A percentile compares a stretch with the other conserved stretches of the same genome.
Conservation (phyloP, 1,140 invertebrate species). For the Neelides sp. region DNA sequence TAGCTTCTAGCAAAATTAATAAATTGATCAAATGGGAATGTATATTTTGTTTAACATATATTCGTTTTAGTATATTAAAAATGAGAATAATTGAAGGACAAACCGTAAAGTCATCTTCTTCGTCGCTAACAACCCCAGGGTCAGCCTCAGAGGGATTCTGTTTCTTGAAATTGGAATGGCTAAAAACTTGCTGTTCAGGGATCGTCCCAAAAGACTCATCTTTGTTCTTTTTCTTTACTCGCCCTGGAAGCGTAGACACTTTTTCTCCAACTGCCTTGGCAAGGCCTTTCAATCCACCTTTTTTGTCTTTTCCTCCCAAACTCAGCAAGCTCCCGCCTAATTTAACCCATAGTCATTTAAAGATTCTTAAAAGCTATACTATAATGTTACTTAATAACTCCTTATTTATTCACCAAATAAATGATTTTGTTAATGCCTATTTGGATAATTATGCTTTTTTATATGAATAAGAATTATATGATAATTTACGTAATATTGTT, state of each 20-base stretch:
- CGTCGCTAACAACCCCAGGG: constrained; percentile 78
- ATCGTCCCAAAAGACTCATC: constrained; percentile 28
- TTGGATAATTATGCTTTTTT: no score
- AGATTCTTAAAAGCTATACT: no score
- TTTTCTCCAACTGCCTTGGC: constrained; percentile 63
- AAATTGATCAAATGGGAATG: background rate
- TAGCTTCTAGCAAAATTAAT: background rate
- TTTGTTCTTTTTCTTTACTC: constrained; percentile 30
- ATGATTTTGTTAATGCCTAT: no score
- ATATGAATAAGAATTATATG: no score
- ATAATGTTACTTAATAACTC: no score
- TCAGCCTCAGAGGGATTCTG: constrained; percentile 60
- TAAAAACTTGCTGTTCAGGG: constrained; percentile 18
- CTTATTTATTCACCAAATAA: no score
- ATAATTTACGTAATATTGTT: no score
- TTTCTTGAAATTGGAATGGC: constrained; percentile 36
- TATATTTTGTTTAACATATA: constrained; percentile 1
- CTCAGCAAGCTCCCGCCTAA: constrained; percentile 63
- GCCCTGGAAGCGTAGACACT: constrained; percentile 30
- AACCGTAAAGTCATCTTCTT: constrained; percentile 71
- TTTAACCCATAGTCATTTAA: no score
- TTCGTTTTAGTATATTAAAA: background rate
- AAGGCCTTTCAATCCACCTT: constrained; percentile 68
- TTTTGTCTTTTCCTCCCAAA: constrained; percentile 68
- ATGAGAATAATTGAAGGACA: constrained; percentile 27